Conservation (phyloP, 2,797 vertebrate species). For the Diceros bicornis region DNA sequence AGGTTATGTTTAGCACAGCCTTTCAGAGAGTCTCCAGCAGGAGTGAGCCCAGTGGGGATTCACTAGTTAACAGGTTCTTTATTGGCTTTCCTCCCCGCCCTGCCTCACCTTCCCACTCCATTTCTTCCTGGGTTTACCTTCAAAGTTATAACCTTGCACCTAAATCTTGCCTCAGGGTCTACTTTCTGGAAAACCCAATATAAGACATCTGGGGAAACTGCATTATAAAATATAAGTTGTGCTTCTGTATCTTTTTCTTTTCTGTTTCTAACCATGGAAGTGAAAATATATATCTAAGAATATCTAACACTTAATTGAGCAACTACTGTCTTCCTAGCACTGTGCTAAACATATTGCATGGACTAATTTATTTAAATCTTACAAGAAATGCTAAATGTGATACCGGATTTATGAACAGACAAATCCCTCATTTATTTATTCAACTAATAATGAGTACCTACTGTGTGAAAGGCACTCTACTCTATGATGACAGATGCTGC, state of each 20-base stretch:
- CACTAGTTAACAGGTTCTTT: not conserved
- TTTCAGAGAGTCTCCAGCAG: not conserved
- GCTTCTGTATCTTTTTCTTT: not conserved
- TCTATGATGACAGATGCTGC: not conserved
- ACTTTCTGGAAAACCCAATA: not conserved
- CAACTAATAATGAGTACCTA: not conserved
- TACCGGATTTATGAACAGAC: not conserved
- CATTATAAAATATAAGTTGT: not conserved
- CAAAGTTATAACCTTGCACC: not conserved
- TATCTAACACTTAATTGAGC: conserved; percentile 3
- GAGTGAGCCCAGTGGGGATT: not conserved
- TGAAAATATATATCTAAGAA: not conserved
- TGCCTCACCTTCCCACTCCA: not conserved
- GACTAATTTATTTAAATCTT: conserved; percentile 7
- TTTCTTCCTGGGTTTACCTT: not conserved
- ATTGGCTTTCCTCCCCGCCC: not conserved
- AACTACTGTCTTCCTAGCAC: not conserved
- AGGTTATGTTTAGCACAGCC: not conserved
- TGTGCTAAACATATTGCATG: not conserved
- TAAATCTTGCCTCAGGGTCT: not conserved
- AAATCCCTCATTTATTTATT: not conserved
- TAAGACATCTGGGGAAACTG: not conserved
- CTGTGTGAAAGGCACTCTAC: not conserved
- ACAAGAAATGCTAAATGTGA: not conserved
- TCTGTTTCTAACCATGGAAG: not conserved